Conservation (phyloP, 2,888 invertebrate species). For the Polymixis lichenea region DNA sequence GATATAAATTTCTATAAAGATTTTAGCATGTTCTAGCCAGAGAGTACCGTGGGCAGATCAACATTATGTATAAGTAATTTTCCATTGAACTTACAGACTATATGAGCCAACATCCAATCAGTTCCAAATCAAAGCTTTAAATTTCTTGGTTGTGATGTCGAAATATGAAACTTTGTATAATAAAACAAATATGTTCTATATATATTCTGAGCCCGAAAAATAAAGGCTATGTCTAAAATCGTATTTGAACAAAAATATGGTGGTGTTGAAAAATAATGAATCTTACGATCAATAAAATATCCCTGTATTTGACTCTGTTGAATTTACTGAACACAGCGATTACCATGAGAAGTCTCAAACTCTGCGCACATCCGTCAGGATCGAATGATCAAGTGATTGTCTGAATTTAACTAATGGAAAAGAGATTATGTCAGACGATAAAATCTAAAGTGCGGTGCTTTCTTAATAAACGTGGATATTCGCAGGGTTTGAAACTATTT, state of each 20-base stretch:
- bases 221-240: conserved; percentile 66
- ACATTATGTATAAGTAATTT: conserved; percentile 70
- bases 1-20: conserved; percentile 71
- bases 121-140: conserved; percentile 90
- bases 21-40: conserved; percentile 68
- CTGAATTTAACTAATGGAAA: conserved; percentile 57
- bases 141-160: conserved; percentile 75
- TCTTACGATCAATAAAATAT: conserved; percentile 87
- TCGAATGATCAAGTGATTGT: conserved; percentile 55
- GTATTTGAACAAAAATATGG: conserved; percentile 74
- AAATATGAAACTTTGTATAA: conserved; percentile 68
- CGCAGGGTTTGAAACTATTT: conserved; percentile 61
- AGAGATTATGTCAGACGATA: conserved; percentile 48
- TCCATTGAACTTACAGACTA: conserved; percentile 78
- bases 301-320: conserved; percentile 90
- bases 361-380: conserved; percentile 64
- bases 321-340: conserved; percentile 87
- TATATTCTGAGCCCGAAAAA: conserved; percentile 67
- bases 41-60: conserved; percentile 82
- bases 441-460: conserved; percentile 59
- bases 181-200: conserved; percentile 64
- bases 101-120: conserved; percentile 86
- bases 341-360: conserved; percentile 82
- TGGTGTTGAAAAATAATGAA: conserved; percentile 78
- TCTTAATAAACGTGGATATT: conserved; percentile 46